Conservation (phyloP, 2,888 invertebrate species). For the Zygothrica quintamaculata region DNA sequence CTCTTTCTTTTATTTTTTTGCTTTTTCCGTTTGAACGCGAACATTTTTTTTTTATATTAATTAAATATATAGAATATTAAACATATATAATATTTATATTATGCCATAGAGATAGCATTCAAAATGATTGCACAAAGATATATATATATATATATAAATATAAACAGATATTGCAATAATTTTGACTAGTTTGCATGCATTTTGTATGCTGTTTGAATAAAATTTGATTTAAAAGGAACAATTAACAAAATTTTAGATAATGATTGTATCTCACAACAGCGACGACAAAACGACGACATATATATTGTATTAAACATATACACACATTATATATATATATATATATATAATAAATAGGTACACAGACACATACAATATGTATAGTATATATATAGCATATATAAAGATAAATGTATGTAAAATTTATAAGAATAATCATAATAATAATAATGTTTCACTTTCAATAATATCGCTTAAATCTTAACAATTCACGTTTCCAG, state of each 20-base stretch:
- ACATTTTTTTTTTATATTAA: constrained; percentile 20
- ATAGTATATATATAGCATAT: constrained; percentile 28
- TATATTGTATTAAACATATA: constrained; percentile 52
- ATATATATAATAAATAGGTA: constrained; percentile 66
- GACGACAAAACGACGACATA: constrained; percentile 75
- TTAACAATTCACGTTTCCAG: constrained; percentile 64
- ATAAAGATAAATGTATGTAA: constrained; percentile 17
- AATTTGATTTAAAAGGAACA: constrained; percentile 37
- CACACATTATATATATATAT: too few relatives aligned
- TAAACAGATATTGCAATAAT: constrained; percentile 41
- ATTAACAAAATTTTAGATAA: constrained; percentile 55
- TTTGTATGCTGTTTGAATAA: constrained; percentile 33
- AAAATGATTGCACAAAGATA: constrained; percentile 34
- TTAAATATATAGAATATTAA: background rate
- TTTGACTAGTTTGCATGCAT: constrained; percentile 49
- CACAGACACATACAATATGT: constrained; percentile 28
- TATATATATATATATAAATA: constrained; percentile 16
- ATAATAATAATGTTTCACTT: constrained; percentile 31
- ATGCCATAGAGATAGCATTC: constrained; percentile 6
- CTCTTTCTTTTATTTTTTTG: constrained; percentile 10
- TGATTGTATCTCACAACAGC: constrained; percentile 85
- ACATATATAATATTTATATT: constrained; percentile 4
- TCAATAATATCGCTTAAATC: constrained; percentile 55
- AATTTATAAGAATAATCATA: constrained; percentile 27
- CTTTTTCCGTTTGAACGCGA: constrained; percentile 46